A percentile compares a stretch with the other conserved stretches of the same genome.
These are phyloP conservation scores for Taeniopygia guttata DNA, from an alignment of 2,797 vertebrate species.

Conservation along the genomic window DNA sequence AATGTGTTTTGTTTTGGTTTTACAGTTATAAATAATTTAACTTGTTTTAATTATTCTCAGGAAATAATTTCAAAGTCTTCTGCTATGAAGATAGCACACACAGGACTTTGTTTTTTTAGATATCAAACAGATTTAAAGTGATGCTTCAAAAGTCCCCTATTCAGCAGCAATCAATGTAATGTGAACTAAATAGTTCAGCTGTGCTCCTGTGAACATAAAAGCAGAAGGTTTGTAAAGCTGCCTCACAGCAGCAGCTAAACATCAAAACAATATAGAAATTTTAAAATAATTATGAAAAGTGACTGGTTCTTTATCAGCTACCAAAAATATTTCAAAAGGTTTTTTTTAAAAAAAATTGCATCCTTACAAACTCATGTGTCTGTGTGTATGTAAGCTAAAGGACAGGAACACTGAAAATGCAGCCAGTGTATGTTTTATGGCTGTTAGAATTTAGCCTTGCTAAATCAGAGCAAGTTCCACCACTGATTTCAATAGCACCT, in stretches of 20 bases:
- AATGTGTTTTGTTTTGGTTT: neutral
- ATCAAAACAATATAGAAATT: neutral
- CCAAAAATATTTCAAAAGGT: neutral
- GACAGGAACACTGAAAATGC: neutral
- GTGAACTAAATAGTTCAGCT: neutral
- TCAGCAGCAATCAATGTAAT: neutral
- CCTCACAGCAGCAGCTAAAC: neutral
- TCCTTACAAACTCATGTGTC: neutral
- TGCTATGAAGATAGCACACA: neutral
- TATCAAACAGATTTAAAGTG: constrained; percentile 35
- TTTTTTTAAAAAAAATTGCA: neutral
- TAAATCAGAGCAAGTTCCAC: neutral
- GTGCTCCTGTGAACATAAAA: neutral
- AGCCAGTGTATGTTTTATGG: neutral
- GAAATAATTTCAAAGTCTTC: constrained; percentile 4
- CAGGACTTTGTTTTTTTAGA: neutral
- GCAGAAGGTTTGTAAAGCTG: neutral
- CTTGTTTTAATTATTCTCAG: constrained; percentile 19
- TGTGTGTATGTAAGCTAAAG: neutral
- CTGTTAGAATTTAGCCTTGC: neutral
- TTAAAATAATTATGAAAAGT: neutral
- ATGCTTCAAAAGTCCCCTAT: constrained; percentile 11
- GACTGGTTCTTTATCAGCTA: neutral
- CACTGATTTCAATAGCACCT: constrained; percentile 6
- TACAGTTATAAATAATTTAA: neutral